phyloP scores from a whole-genome alignment of 2,797 vertebrate genomes.

The Adelosebastes latens region DNA sequence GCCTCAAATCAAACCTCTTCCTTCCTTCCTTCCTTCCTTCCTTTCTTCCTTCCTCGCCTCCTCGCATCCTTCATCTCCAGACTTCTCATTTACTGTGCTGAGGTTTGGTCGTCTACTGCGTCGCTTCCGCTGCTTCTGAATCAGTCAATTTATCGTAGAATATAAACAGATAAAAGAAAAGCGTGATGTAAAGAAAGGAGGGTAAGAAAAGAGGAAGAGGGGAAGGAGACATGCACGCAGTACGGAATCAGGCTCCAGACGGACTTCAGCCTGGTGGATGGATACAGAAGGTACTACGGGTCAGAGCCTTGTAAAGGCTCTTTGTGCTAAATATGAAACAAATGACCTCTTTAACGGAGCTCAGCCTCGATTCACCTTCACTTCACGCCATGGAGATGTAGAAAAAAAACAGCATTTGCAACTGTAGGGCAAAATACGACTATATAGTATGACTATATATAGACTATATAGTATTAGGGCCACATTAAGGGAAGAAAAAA shows the following conservation, averaged over 20 bases:
- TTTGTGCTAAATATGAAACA: slow-evolving; percentile 29
- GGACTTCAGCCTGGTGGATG: background rate
- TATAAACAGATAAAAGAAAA: background rate
- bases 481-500: too few species aligned
- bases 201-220: background rate
- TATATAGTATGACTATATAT: too few species aligned
- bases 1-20: background rate
- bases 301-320: slow-evolving; percentile 61
- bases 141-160: background rate
- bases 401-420: background rate
- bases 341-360: slow-evolving; percentile 25
- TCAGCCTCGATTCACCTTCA: slow-evolving; percentile 17
- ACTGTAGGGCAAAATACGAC: too few species aligned
- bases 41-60: background rate
- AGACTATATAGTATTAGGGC: too few species aligned
- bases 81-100: background rate
- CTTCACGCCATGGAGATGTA: background rate
- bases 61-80: background rate
- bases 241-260: background rate
- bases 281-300: slow-evolving; percentile 57
- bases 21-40: background rate
- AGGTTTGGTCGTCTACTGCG: background rate
- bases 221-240: background rate
- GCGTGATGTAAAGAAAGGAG: background rate
- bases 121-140: slow-evolving; percentile 1